Percentiles rank a stretch among this genome's conserved stretches.
phyloP scores from a whole-genome alignment of 1,140 invertebrate genomes.

The Anastrepha ludens region DNA sequence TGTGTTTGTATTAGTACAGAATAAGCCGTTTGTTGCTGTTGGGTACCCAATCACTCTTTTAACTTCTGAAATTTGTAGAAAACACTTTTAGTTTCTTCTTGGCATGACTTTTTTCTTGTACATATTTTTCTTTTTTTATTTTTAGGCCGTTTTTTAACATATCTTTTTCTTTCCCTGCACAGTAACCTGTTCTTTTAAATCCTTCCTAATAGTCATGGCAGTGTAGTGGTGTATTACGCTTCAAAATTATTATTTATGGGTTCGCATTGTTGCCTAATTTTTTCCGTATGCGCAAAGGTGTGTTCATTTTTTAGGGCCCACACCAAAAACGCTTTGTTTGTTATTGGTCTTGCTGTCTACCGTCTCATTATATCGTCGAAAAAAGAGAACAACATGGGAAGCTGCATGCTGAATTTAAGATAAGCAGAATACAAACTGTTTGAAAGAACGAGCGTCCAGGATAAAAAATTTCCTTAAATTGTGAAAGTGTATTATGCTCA shows the following conservation, averaged over 20 bases:
- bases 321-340: not conserved
- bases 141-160: not conserved
- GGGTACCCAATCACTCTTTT: too few relatives aligned
- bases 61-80: not conserved
- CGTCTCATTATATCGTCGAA: not conserved
- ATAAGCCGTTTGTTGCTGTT: too few relatives aligned
- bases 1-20: too few relatives aligned
- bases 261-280: constrained; percentile 13
- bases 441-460: not conserved
- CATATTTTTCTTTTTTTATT: not conserved
- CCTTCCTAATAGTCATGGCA: not conserved
- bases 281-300: not conserved
- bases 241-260: constrained; percentile 24
- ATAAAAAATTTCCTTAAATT: not conserved
- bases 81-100: not conserved
- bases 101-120: not conserved
- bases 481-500: not conserved
- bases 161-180: not conserved
- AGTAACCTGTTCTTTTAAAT: constrained; percentile 12
- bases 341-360: not conserved
- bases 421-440: not conserved
- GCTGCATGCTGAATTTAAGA: not conserved
- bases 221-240: not conserved
- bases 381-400: not conserved
- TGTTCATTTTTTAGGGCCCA: not conserved